Conservation (phyloP, 2,797 vertebrate species). For the Chromis chromis region DNA sequence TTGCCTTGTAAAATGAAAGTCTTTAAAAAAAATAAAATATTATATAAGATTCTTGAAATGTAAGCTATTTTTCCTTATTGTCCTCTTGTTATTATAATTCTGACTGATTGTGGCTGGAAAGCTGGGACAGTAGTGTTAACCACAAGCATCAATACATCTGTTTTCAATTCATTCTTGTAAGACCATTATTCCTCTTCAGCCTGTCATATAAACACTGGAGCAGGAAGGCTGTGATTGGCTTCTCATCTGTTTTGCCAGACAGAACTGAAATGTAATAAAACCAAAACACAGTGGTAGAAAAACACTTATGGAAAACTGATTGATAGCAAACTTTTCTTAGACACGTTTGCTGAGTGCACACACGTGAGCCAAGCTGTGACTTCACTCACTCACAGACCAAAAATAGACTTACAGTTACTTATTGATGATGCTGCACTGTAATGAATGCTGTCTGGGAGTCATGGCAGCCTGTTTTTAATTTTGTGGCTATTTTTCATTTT, state of each 20-base stretch:
- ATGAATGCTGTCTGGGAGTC: background rate
- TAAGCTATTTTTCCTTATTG: too few relatives aligned
- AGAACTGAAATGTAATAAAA: constrained; percentile 1
- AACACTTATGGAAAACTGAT: constrained; percentile 9
- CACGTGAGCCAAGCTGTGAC: background rate
- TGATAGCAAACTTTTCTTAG: background rate
- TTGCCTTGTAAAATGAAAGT: too few relatives aligned
- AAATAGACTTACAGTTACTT: background rate
- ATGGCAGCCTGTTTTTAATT: background rate
- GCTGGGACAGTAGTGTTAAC: too few relatives aligned
- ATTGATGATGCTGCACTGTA: background rate
- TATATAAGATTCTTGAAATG: too few relatives aligned
- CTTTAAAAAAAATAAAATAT: too few relatives aligned
- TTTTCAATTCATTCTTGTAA: background rate
- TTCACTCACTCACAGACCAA: constrained; percentile 1
- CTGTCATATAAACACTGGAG: constrained; percentile 7
- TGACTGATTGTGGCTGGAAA: too few relatives aligned
- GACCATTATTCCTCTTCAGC: background rate
- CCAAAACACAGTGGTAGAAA: constrained; percentile 8
- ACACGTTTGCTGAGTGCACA: background rate
- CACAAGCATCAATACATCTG: constrained; percentile 2
- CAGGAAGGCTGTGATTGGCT: background rate
- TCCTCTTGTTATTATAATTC: too few relatives aligned
- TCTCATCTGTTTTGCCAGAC: background rate
- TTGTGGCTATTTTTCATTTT: too few relatives aligned